Evolutionary conservation across 2,797 vertebrate species (phyloP).

Genomic region (Phoeniculus purpureus): DNA sequence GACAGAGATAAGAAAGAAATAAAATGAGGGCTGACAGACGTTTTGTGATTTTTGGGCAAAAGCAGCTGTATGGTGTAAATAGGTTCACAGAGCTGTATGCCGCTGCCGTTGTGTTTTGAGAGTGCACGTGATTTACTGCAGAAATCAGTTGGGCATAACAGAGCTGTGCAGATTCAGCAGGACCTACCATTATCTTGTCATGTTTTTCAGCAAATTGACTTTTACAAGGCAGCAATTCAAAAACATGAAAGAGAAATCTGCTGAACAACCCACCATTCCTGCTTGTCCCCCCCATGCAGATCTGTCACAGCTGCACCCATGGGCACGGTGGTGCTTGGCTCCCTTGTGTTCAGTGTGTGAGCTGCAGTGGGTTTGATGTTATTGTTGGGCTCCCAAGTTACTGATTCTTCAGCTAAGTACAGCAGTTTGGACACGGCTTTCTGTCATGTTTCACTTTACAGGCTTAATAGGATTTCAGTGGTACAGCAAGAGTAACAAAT

Average conservation of each 20-base stretch:
- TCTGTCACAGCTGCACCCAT: background rate
- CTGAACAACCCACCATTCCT: constrained; percentile 1
- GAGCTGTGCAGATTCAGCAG: constrained; percentile 7
- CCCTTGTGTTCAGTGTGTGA: rapidly evolving
- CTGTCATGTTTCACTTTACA: background rate
- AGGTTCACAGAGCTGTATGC: background rate
- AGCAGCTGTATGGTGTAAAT: background rate
- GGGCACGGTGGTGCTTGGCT: rapidly evolving
- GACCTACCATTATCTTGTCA: constrained; percentile 25
- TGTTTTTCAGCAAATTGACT: constrained; percentile 42
- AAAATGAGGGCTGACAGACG: background rate
- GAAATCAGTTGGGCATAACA: constrained; percentile 6
- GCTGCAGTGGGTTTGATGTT: background rate
- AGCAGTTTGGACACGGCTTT: background rate
- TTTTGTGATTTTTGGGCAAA: constrained; percentile 17
- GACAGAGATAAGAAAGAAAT: background rate
- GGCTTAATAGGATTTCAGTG: background rate
- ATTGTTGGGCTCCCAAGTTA: background rate
- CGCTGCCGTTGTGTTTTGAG: constrained; percentile 32
- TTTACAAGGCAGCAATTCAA: constrained; percentile 50
- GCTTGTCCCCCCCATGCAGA: background rate
- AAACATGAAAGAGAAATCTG: constrained; percentile 39
- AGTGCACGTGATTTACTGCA: constrained; percentile 23
- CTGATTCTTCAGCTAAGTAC: background rate
- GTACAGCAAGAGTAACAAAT: background rate